Percentiles rank a stretch among this genome's conserved stretches.
These are phyloP conservation scores for Habrosyne pyritoides DNA, from an alignment of 2,888 invertebrate species.

Conservation along the genomic window DNA sequence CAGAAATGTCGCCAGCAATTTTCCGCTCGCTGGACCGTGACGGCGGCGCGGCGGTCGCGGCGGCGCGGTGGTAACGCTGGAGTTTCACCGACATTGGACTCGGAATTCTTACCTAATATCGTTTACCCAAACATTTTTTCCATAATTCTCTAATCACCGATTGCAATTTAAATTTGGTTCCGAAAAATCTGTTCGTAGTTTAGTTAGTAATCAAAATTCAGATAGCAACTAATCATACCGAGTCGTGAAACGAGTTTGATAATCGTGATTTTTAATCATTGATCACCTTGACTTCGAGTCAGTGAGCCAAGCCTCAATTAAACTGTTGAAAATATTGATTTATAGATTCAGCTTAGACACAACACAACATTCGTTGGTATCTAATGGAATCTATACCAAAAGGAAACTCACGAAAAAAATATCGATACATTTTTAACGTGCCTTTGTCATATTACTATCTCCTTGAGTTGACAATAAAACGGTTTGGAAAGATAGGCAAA, in stretches of 20 bases:
- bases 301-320: too few relatives aligned
- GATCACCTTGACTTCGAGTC: too few relatives aligned
- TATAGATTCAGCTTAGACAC: too few relatives aligned
- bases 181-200: constrained; percentile 29
- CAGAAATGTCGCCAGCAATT: constrained; percentile 70
- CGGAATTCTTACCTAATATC: constrained; percentile 65
- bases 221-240: constrained; percentile 33
- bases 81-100: constrained; percentile 76
- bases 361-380: too few relatives aligned
- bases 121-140: constrained; percentile 63
- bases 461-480: not conserved
- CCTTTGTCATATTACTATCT: too few relatives aligned
- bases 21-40: constrained; percentile 70
- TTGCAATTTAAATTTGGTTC: constrained; percentile 53
- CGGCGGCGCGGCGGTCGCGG: constrained; percentile 47
- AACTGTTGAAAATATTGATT: too few relatives aligned
- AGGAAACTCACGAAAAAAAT: too few relatives aligned
- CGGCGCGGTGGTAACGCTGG: constrained; percentile 44
- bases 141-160: constrained; percentile 31
- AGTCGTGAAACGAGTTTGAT: too few relatives aligned
- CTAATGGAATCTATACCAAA: too few relatives aligned
- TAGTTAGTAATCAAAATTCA: constrained; percentile 40
- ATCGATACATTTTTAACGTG: too few relatives aligned
- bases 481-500: constrained; percentile 8
- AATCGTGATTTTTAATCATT: too few relatives aligned